phyloP scores from a whole-genome alignment of 2,888 invertebrate genomes.

The Polydrusus tereticollis region DNA sequence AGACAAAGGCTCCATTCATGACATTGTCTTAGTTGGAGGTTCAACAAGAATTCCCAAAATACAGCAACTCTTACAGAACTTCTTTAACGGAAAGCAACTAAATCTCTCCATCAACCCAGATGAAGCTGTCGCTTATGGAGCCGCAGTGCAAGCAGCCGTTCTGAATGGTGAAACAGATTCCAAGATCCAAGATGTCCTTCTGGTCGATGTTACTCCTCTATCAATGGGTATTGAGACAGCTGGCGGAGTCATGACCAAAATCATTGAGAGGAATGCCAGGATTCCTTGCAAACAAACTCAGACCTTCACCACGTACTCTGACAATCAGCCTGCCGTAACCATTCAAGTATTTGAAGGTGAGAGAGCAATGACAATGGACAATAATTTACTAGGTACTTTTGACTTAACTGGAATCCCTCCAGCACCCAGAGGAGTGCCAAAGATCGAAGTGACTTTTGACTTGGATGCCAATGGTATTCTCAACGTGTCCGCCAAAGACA shows the following conservation, averaged over 20 bases:
- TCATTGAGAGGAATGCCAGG: conserved; percentile 71
- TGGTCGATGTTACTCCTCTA: conserved; percentile 78
- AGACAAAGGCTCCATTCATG: conserved; percentile 82
- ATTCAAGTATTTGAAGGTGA: conserved; percentile 78
- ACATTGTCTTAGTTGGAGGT: conserved; percentile 86
- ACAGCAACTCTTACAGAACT: conserved; percentile 80
- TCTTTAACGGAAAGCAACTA: conserved; percentile 73
- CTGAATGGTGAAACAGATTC: conserved; percentile 70
- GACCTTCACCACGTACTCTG: conserved; percentile 76
- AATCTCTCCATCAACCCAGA: conserved; percentile 65
- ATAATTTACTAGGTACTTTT: conserved; percentile 77
- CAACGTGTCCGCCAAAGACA: conserved; percentile 72
- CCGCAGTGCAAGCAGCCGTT: conserved; percentile 63
- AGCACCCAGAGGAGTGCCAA: conserved; percentile 77
- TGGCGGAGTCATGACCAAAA: conserved; percentile 81
- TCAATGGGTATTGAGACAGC: conserved; percentile 84
- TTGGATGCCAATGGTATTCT: conserved; percentile 81
- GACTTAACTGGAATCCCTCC: conserved; percentile 78
- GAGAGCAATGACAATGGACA: conserved; percentile 85
- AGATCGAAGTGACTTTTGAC: conserved; percentile 80
- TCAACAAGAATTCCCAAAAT: conserved; percentile 86
- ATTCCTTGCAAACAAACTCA: conserved; percentile 71
- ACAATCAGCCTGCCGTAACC: conserved; percentile 75
- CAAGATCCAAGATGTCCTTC: conserved; percentile 79
- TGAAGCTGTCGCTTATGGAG: conserved; percentile 65